These are phyloP conservation scores for Acronicta alni DNA, from an alignment of 2,888 invertebrate species.

Conservation along the genomic window DNA sequence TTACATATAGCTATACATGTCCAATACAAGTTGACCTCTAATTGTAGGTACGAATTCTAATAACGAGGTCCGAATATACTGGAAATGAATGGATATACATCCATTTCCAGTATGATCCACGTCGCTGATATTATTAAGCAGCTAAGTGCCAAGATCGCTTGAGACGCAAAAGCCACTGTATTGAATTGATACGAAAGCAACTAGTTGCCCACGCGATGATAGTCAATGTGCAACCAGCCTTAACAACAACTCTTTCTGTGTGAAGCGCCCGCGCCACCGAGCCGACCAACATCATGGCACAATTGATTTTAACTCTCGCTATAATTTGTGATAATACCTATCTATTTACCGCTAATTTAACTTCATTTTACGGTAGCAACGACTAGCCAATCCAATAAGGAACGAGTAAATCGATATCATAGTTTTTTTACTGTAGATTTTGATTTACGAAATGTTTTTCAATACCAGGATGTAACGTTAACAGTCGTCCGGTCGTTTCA, in stretches of 20 bases:
- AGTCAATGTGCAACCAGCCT: background rate
- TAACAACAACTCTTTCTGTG: slow-evolving; percentile 80
- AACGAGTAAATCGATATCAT: slow-evolving; percentile 2
- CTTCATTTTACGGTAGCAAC: slow-evolving; percentile 1
- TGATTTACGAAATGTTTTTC: slow-evolving; percentile 43
- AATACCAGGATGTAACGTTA: slow-evolving; percentile 44
- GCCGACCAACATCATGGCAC: slow-evolving; percentile 75
- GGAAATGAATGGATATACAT: no score
- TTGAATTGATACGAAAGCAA: no score
- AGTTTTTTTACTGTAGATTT: slow-evolving; percentile 33
- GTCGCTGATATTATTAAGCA: no score
- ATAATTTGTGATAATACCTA: slow-evolving; percentile 18
- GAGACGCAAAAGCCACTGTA: no score
- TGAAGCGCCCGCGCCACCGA: slow-evolving; percentile 66
- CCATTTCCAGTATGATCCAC: no score
- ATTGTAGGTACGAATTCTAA: no score
- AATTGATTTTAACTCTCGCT: slow-evolving; percentile 52
- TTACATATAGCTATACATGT: no score
- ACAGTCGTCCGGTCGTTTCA: slow-evolving; percentile 36
- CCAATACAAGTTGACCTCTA: no score
- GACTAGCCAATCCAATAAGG: background rate
- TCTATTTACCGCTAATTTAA: background rate
- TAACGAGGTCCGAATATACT: no score
- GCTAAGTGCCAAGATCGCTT: no score
- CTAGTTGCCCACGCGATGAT: background rate